Base-by-base conservation (phyloP, 2,888 invertebrate genomes). In the Ferdinandea cuprea region DNA sequence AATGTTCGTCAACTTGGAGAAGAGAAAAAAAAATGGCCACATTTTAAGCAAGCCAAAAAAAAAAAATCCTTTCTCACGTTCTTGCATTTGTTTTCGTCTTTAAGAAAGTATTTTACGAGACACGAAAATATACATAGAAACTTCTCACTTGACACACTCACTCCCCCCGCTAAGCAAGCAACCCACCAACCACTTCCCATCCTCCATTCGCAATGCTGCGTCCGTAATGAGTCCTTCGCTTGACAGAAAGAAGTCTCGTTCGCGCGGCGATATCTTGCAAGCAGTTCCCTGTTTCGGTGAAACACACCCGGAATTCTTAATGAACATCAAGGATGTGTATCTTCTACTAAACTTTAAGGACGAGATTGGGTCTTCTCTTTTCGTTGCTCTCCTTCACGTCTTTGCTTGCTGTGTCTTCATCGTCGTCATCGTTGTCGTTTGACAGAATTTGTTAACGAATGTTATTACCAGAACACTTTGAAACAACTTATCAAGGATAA, bases 401-500 rank as follows among this genome's bases (percentile, higher is more conserved):
- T 19, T 28, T 40, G 0, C 15, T 37, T 21, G 37, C 9, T n/a
- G 25, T 66, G 30, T 74, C 42, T 42, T 32, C 35, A 19, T 65
- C 58, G 58, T n/a, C n/a, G n/a, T n/a, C n/a, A n/a, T n/a, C n/a
- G n/a, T n/a, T 69, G 61, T 77, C 72, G 72, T 78, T 83, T 83
- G 83, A 83, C 83, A 78, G 68, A 83, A 77, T 83, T 83, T 77
- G 71, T 73, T 78, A 83, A 83, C 83, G 77, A 83, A 83, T 83
- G 77, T 83, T 83, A 83, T 83, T 83, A 72, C 83, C 83, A 77
- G 83, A 73, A 76, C 83, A 83, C 83, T 83, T 83, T 83, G 83
- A 77, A 83, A 83, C 77, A 83, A 83, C 83, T 83, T 83, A 83
- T 83, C 83, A 83, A 66, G 77, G 83, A 83, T 83, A 77, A 83